Base-by-base conservation (phyloP, 2,888 invertebrate genomes). In the Synergus umbraculus region DNA sequence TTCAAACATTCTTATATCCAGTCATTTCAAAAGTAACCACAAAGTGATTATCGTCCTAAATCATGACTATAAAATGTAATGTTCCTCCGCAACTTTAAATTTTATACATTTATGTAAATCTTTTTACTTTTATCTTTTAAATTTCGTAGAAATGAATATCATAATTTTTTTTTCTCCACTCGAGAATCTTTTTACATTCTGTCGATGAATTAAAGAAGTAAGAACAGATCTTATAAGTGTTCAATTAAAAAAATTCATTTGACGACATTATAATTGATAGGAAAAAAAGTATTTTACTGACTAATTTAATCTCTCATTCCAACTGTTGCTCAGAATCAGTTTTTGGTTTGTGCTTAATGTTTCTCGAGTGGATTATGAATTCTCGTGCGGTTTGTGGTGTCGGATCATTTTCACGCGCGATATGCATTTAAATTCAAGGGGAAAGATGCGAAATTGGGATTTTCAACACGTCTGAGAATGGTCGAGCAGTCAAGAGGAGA, bases 401-500 rank as follows among this genome's bases (percentile, higher is more conserved):
- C n/a, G 73, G 73, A 73, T 73, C 73, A 73, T 73, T 73, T 73
- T 54, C 73, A 73, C 37, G 73, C 73, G 73, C 73, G 73, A 54
- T 73, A 73, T 73, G 73, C 73, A 73, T 73, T 73, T 37, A 49
- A 54, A 73, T 73, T 73, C n/a, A 18, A 44, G 18, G 12, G 37
- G 65, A 73, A 73, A 63, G 78, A 73, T 67, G 49, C 22, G 76
- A 60, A 77, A 83, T 82, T 73, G 64, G 69, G 77, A 85, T 82
- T 83, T 83, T 82, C 81, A 58, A 77, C 83, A 80, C 84, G 85
- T 80, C 77, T 76, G 76, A 18, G 41, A 79, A 81, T 76, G 64
- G 69, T 60, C 77, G 82, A 79, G 65, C 73, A 73, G 54, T 73
- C 73, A 54, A 41, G 73, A 67, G 67, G 37, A 54, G 44, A 49